Evolutionary conservation across 2,888 invertebrate species (phyloP).

Genomic region (Galerucella calmariensis): DNA sequence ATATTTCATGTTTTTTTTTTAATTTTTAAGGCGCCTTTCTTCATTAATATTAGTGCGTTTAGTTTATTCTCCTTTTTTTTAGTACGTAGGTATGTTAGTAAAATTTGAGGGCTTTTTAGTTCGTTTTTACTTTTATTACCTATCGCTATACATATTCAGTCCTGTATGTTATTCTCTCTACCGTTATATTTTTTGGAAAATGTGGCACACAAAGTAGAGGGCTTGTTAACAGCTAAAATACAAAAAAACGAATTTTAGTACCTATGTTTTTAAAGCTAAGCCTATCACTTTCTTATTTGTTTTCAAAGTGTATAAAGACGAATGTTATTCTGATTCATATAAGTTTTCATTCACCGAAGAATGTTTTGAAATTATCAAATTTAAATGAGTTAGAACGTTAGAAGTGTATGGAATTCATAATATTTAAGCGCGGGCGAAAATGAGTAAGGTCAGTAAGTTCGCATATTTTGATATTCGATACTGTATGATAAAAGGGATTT

Average conservation of each 20-base stretch:
- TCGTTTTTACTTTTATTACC: background rate
- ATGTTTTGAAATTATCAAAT: too few species aligned
- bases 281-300: too few species aligned
- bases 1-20: background rate
- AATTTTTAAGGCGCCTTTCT: background rate
- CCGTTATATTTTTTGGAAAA: conserved; percentile 6
- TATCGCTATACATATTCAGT: conserved; percentile 5
- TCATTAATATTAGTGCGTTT: background rate
- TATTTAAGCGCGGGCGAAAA: too few species aligned
- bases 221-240: background rate
- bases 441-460: too few species aligned
- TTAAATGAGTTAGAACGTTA: too few species aligned
- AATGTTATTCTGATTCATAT: too few species aligned
- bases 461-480: too few species aligned
- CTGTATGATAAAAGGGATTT: too few species aligned
- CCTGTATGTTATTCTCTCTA: conserved; percentile 1
- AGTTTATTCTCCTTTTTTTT: background rate
- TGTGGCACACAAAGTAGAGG: background rate
- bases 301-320: too few species aligned
- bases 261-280: background rate
- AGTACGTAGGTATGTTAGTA: background rate
- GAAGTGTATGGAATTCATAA: too few species aligned
- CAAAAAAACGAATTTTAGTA: background rate
- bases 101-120: background rate
- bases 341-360: too few species aligned